Percentiles rank a stretch among this genome's conserved stretches.
phyloP scores from a whole-genome alignment of 2,797 vertebrate species.

The Bradypodion ventrale region DNA sequence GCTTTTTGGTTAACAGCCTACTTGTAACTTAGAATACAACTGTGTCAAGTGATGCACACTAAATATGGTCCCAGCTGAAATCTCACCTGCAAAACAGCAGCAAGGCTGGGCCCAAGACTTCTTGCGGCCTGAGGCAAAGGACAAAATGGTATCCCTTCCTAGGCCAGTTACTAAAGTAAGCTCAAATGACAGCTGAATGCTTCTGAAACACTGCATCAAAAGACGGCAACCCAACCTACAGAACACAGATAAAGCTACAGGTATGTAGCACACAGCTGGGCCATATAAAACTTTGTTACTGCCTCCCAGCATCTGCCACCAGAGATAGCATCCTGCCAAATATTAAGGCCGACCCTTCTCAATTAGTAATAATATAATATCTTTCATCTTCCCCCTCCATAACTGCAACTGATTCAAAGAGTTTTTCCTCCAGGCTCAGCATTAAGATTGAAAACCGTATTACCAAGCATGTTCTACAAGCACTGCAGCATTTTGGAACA shows the following conservation, averaged over 20 bases:
- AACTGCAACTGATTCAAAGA: neutral
- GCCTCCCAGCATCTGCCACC: neutral
- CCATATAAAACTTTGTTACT: neutral
- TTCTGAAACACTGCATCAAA: too few relatives aligned
- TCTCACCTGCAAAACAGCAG: too few relatives aligned
- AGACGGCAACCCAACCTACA: too few relatives aligned
- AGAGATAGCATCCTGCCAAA: neutral
- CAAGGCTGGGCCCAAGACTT: too few relatives aligned
- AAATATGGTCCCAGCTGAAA: neutral
- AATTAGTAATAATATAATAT: neutral
- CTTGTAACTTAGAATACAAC: neutral
- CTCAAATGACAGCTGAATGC: too few relatives aligned
- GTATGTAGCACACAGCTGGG: too few relatives aligned
- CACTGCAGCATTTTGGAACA: slow-evolving; percentile 62
- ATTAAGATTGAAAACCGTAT: slow-evolving; percentile 60
- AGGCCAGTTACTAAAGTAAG: too few relatives aligned
- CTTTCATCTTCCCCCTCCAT: too few relatives aligned
- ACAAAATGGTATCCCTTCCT: too few relatives aligned
- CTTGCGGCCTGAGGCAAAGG: too few relatives aligned
- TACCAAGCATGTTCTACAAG: slow-evolving; percentile 64
- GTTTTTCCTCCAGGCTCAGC: slow-evolving; percentile 27
- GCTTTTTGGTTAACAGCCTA: neutral
- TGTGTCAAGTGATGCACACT: too few relatives aligned
- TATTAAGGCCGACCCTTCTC: neutral
- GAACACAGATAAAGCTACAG: too few relatives aligned